Conservation (phyloP, 2,797 vertebrate genomes). For the Crocodylus rhombifer region DNA sequence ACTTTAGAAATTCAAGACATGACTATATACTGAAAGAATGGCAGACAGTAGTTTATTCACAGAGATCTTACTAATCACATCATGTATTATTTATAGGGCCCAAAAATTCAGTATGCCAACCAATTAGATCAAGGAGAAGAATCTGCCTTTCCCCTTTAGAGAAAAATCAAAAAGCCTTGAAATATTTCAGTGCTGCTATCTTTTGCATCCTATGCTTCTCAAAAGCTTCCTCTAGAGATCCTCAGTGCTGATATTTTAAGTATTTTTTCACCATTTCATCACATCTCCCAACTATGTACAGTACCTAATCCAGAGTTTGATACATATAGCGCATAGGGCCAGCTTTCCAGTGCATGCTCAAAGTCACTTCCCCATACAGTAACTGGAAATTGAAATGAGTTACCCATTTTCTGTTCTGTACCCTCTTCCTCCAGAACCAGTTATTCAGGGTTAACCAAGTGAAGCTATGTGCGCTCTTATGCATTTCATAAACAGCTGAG, state of each 20-base stretch:
- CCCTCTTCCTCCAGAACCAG: neutral
- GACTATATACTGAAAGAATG: neutral
- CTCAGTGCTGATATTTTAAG: neutral
- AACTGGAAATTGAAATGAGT: neutral
- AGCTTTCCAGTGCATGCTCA: neutral
- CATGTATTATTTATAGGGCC: neutral
- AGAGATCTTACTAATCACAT: neutral
- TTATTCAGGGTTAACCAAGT: neutral
- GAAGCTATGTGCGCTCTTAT: rapidly evolving
- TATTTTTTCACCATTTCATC: neutral
- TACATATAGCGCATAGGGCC: neutral
- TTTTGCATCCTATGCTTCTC: neutral
- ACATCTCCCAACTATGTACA: neutral
- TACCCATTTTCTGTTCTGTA: neutral
- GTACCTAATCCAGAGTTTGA: neutral
- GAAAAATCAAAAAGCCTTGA: neutral
- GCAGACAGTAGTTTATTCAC: no score
- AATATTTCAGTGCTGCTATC: neutral
- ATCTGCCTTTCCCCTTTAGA: no score
- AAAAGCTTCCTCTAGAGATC: neutral
- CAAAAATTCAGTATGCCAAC: neutral
- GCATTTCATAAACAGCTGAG: neutral
- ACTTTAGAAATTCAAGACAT: neutral
- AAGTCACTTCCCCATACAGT: neutral
- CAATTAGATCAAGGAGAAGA: neutral